These are phyloP conservation scores for Standfussiana lucernea DNA, from an alignment of 2,888 invertebrate genomes.

Conservation along the genomic window DNA sequence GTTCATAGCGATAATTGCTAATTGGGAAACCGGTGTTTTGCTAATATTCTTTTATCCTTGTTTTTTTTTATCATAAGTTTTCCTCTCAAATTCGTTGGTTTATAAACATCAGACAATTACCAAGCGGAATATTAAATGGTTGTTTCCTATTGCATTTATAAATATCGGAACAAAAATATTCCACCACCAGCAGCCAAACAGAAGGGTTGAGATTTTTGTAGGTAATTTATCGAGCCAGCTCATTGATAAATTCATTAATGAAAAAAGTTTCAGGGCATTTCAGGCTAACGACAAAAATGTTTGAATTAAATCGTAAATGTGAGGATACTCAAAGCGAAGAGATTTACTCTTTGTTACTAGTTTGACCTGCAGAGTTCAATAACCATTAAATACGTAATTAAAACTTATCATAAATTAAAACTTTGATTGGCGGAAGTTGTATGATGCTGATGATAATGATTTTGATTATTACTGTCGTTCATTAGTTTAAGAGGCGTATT, in stretches of 20 bases:
- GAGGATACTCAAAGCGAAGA: neutral
- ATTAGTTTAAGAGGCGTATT: no score
- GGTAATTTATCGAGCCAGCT: neutral
- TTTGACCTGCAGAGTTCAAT: no score
- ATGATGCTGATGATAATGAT: neutral
- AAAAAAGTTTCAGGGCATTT: neutral
- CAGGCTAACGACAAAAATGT: neutral
- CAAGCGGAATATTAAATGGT: neutral
- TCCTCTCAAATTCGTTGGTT: neutral
- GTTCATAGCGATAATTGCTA: neutral
- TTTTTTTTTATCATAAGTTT: neutral
- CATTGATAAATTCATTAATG: no score
- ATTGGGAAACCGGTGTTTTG: neutral
- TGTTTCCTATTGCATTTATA: slow-evolving; percentile 7
- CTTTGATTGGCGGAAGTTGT: accelerated
- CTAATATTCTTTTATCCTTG: neutral
- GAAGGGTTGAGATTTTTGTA: neutral
- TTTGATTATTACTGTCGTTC: no score
- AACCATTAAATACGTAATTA: no score
- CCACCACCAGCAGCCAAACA: no score
- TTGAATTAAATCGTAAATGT: neutral
- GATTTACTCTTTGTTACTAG: no score
- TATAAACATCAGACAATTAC: neutral
- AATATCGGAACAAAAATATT: neutral
- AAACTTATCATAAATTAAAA: no score